Evolutionary conservation across 2,797 vertebrate species (phyloP).

Genomic region (Pantherophis vulpinus): DNA sequence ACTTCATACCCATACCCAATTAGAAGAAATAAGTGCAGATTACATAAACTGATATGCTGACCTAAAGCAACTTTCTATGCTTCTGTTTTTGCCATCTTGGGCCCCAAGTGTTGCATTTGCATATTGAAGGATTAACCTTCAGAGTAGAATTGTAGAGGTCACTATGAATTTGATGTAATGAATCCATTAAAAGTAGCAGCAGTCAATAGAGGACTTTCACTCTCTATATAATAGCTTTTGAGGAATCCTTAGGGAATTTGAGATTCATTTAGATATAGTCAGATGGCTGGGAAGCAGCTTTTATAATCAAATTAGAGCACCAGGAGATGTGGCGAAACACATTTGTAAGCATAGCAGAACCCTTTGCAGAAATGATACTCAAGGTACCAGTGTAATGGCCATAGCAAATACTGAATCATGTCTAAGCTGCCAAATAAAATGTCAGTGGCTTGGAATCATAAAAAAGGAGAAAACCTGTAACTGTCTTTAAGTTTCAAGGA

Average conservation of each 20-base stretch:
- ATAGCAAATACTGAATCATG: neutral
- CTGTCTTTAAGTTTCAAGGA: neutral
- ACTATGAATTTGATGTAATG: constrained; percentile 61
- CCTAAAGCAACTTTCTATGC: neutral
- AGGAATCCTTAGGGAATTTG: constrained; percentile 62
- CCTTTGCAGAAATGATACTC: constrained; percentile 19
- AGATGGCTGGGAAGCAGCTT: constrained; percentile 66
- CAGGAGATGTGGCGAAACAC: constrained; percentile 47
- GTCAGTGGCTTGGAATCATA: neutral
- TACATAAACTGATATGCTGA: neutral
- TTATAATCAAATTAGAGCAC: constrained; percentile 61
- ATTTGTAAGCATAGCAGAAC: constrained; percentile 46
- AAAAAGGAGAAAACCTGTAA: neutral
- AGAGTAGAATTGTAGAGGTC: constrained; percentile 61
- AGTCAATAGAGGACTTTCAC: constrained; percentile 74
- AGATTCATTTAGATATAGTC: constrained; percentile 68
- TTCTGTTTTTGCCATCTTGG: neutral
- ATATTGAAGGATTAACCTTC: constrained; percentile 37
- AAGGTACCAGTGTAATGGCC: neutral
- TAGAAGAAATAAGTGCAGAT: neutral
- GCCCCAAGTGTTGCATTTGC: constrained; percentile 29
- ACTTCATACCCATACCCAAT: no score
- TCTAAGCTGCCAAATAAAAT: neutral
- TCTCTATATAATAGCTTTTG: constrained; percentile 65
- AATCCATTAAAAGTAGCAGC: constrained; percentile 71